Evolutionary conservation across 2,888 invertebrate genomes (phyloP), one percentile per base, ranked within the genome.

Genomic region (Didymodactylos carnosus): DNA sequence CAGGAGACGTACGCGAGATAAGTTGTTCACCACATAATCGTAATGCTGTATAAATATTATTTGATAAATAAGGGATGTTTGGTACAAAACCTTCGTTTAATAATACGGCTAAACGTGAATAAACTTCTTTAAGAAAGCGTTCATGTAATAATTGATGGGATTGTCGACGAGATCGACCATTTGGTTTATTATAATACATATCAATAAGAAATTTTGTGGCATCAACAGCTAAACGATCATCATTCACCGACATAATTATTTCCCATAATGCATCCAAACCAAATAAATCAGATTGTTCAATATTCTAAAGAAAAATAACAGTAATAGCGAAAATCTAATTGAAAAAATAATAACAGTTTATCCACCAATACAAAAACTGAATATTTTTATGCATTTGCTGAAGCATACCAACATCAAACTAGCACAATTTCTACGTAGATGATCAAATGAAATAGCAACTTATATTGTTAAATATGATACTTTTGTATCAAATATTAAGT

Each of bases 41-140:
- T 62, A 62, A 62, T 3, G 62, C 29, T 62, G 29, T 62, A 35
- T 62, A 62, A 35, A 35, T 35, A n/a, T 62, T 16, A 14, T 7
- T 62, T 35, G 35, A 14, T n/a, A 35, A n/a, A 35, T n/a, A 35
- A n/a, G 35, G 16, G 8, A 4, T 35, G 7, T 19, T 35, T 10
- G 62, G 35, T n/a, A n/a, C 19, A 10, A 35, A 10, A 62, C 35
- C 62, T 11, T 16, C 19, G n/a, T 7, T 62, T 71, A 76, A 62
- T 35, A 75, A 19, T 13, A 73, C 82, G 79, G 84, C 84, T 62
- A 85, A 78, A 76, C 84, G 79, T 75, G 80, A 81, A 78, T 84
- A 82, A 77, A 84, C 85, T 76, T 84, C 84, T 76, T 80, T 80
- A 62, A 85, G 83, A 76, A 85, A 85, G 78, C 82, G 82, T 76